phyloP scores from a whole-genome alignment of 2,888 invertebrate species.

The Drosophila koepferae region DNA sequence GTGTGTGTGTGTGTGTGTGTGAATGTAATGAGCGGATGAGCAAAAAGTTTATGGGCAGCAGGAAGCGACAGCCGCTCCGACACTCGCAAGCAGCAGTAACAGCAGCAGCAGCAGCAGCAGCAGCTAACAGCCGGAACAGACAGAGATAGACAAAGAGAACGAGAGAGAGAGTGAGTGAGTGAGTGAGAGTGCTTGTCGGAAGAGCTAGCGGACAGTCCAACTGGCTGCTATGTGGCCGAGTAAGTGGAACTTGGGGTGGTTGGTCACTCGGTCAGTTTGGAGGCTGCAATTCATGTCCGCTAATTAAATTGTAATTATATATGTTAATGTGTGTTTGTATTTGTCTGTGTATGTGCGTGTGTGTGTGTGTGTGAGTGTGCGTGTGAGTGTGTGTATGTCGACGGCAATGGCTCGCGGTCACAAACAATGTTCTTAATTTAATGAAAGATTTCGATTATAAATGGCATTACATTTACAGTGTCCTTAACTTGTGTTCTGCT shows the following conservation, averaged over 20 bases:
- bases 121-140: constrained; percentile 25
- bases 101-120: constrained; percentile 44
- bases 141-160: background rate
- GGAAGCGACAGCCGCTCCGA: constrained; percentile 72
- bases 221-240: constrained; percentile 11
- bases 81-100: constrained; percentile 53
- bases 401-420: constrained; percentile 41
- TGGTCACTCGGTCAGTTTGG: constrained; percentile 51
- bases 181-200: background rate
- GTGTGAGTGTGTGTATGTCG: constrained; percentile 23
- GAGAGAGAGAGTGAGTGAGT: background rate
- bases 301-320: constrained; percentile 79
- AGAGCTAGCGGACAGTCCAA: constrained; percentile 3
- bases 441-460: constrained; percentile 78
- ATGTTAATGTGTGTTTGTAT: constrained; percentile 66
- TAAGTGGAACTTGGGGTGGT: constrained; percentile 24
- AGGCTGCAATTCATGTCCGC: constrained; percentile 75
- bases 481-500: constrained; percentile 23
- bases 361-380: constrained; percentile 10
- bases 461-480: constrained; percentile 67
- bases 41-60: constrained; percentile 69
- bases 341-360: constrained; percentile 17
- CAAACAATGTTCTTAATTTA: constrained; percentile 76
- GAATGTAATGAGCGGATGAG: constrained; percentile 63
- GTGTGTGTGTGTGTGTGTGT: constrained; percentile 23